A percentile compares a stretch with the other conserved stretches of the same genome.
Evolutionary conservation across 2,888 invertebrate species (phyloP).

Genomic region (Caenorhabditis parvicauda): DNA sequence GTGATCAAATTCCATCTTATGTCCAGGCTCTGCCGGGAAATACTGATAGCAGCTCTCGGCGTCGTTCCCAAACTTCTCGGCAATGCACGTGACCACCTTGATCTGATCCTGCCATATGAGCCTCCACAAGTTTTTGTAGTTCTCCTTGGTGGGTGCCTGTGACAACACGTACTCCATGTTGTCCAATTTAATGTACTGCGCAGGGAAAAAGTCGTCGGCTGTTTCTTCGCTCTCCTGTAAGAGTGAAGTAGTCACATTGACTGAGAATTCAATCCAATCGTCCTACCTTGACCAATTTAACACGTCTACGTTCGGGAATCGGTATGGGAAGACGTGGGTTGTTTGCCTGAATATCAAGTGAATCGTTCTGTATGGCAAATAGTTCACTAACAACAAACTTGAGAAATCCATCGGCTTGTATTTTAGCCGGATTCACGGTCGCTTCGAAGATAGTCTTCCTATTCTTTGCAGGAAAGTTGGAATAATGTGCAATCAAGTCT

Average conservation of each 20-base stretch:
- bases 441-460: no score
- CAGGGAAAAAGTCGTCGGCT: slow-evolving; percentile 17
- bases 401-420: no score
- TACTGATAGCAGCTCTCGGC: slow-evolving; percentile 24
- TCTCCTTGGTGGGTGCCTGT: slow-evolving; percentile 26
- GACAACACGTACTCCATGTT: slow-evolving; percentile 18
- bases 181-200: slow-evolving; percentile 16
- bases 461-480: no score
- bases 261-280: not conserved
- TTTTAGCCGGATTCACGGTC: no score
- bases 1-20: slow-evolving; percentile 15
- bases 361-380: no score
- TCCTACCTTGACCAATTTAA: slow-evolving; percentile 1
- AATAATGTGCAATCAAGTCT: no score
- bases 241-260: no score
- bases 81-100: slow-evolving; percentile 13
- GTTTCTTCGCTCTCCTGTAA: not conserved
- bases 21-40: slow-evolving; percentile 22
- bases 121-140: slow-evolving; percentile 13
- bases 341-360: slow-evolving; percentile 7
- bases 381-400: no score
- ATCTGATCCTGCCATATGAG: slow-evolving; percentile 18
- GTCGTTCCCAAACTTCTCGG: slow-evolving; percentile 10
- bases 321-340: slow-evolving; percentile 13
- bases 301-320: slow-evolving; percentile 9